These are phyloP conservation scores for Parochlus steinenii DNA, from an alignment of 2,888 invertebrate species.

Conservation along the genomic window DNA sequence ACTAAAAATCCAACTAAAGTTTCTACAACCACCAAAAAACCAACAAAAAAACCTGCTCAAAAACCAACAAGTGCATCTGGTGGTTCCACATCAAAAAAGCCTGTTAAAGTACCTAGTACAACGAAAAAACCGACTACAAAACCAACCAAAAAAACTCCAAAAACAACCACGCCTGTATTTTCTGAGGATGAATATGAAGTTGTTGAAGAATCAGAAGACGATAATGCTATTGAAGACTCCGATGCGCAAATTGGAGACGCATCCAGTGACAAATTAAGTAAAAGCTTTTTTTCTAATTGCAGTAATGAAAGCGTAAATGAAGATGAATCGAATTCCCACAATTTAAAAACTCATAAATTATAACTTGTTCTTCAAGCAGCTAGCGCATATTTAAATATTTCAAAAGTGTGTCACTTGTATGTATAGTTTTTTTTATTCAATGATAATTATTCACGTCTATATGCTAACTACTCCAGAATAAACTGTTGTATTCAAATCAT, in stretches of 20 bases:
- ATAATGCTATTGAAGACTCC: background rate
- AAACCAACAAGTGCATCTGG: constrained; percentile 8
- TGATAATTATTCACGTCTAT: too few species aligned
- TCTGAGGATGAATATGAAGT: constrained; percentile 24
- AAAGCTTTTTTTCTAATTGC: background rate
- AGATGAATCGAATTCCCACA: constrained; percentile 2
- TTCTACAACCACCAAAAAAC: constrained; percentile 12
- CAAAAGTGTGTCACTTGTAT: too few species aligned
- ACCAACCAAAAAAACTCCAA: constrained; percentile 24
- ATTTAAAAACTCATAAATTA: constrained; percentile 28
- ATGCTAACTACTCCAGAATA: too few species aligned
- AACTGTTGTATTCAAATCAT: background rate
- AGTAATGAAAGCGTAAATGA: constrained; percentile 1
- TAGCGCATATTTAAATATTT: constrained; percentile 2
- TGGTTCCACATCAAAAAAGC: constrained; percentile 15
- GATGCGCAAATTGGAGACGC: background rate
- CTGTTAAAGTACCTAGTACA: constrained; percentile 5
- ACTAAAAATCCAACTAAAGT: constrained; percentile 11
- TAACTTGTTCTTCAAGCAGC: background rate
- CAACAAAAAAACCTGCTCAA: constrained; percentile 13
- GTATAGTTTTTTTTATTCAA: too few species aligned
- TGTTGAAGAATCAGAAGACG: constrained; percentile 23
- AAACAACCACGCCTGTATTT: constrained; percentile 20
- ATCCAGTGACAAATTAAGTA: constrained; percentile 1
- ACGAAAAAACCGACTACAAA: constrained; percentile 19